Evolutionary conservation across 2,888 invertebrate species (phyloP), one percentile per base, ranked within the genome.

Genomic region (Brachyptera risi): DNA sequence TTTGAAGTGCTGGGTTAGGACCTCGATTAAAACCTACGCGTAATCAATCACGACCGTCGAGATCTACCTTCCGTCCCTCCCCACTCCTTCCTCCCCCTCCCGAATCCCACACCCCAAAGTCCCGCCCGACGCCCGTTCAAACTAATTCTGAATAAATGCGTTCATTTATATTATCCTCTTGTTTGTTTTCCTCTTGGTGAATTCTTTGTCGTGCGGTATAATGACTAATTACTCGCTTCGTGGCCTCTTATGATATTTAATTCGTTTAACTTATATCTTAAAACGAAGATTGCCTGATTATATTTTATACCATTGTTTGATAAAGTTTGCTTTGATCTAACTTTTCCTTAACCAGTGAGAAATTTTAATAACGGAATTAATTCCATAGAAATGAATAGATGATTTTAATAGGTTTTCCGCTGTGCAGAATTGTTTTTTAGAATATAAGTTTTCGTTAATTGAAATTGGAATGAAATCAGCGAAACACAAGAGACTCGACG

Each of bases 381-480:
- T 17, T 54, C 35, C 21, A 37, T n/a, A 17, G 17, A 23, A 54
- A 54, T 37, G 54, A 54, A 54, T 54, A 35, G 54, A 17, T 17
- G 50, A 47, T 47, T 54, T 54, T 54, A 54, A 54, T 54, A 54
- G 37, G 54, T 54, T 47, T 47, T 54, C 35, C 21, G 11, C n/a
- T n/a, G n/a, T n/a, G n/a, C n/a, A 38, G 37, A 27, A 54, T 37
- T 54, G 35, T 35, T 35, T 37, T 35, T 19, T 31, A 19, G 54
- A n/a, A 54, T 54, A 54, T 37, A 38, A 35, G 35, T 17, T 54
- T 35, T 13, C n/a, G 54, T 31, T 54, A 54, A 54, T 54, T 54
- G 54, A 54, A 54, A 54, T 54, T 54, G 37, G n/a, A 54, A 54
- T 54, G 37, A 54, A 54, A 54, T 54, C 54, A 37, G 21, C 47